Conservation (phyloP, 2,797 vertebrate species). For the Phalanger gymnotis region DNA sequence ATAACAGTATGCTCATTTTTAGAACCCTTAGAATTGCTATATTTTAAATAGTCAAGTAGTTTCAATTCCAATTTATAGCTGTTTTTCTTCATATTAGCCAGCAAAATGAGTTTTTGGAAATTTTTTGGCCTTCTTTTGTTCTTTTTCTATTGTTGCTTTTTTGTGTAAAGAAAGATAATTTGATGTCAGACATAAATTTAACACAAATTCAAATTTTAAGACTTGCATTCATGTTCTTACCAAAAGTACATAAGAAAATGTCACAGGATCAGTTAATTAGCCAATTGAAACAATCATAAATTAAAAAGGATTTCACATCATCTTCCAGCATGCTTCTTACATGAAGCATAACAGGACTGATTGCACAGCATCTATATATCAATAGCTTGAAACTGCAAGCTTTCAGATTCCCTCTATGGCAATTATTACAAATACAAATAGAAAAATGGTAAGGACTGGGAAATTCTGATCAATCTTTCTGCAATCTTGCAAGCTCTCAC, state of each 20-base stretch:
- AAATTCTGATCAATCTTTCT: neutral
- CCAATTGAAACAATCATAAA: neutral
- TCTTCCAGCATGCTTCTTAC: neutral
- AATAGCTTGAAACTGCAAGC: neutral
- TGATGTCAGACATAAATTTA: neutral
- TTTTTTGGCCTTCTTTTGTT: neutral
- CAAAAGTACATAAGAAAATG: neutral
- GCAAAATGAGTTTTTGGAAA: constrained; percentile 16
- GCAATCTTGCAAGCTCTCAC: neutral
- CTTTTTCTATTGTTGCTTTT: neutral
- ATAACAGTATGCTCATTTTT: constrained; percentile 73
- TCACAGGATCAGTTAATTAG: constrained; percentile 12
- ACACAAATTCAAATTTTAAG: constrained; percentile 13
- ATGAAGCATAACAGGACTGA: neutral
- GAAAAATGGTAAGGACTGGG: neutral
- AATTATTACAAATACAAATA: neutral
- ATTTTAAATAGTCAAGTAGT: constrained; percentile 82
- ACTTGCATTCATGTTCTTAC: neutral
- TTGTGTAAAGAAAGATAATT: neutral
- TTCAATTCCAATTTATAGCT: constrained; percentile 31
- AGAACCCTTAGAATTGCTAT: constrained; percentile 79
- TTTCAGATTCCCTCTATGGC: neutral
- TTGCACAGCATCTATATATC: neutral
- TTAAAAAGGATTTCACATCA: neutral
- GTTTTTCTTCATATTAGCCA: constrained; percentile 35